Percentiles rank a stretch among this genome's conserved stretches.
phyloP scores from a whole-genome alignment of 2,113 vertebrate genomes.

The Tupaia tana region DNA sequence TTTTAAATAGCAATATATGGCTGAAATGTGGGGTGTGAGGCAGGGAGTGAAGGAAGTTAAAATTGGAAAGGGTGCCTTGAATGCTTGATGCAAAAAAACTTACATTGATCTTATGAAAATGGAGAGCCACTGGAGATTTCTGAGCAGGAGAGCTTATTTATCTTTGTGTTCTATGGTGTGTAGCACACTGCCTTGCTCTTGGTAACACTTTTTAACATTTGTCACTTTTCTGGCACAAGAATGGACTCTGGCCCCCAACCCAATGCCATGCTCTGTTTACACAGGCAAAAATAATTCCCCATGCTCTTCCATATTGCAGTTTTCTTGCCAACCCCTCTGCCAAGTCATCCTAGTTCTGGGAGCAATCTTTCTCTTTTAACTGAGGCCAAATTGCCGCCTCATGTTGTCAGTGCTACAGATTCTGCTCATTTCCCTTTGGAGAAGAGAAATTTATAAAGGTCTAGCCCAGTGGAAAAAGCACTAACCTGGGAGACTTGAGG shows the following conservation, averaged over 20 bases:
- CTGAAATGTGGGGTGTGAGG: not conserved
- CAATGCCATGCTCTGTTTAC: slow-evolving; percentile 61
- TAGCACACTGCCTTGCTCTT: slow-evolving; percentile 38
- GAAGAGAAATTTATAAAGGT: not conserved
- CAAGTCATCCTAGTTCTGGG: slow-evolving; percentile 45
- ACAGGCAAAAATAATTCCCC: slow-evolving; percentile 53
- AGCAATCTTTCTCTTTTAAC: slow-evolving; percentile 60
- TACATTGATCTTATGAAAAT: slow-evolving; percentile 8
- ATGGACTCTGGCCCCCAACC: slow-evolving; percentile 13
- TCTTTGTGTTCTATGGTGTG: not conserved
- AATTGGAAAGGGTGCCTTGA: not conserved
- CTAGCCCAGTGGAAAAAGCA: not conserved
- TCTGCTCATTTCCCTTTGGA: slow-evolving; percentile 31
- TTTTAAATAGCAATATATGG: not conserved
- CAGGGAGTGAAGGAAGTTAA: not conserved
- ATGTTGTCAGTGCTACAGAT: not conserved
- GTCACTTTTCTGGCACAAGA: slow-evolving; percentile 65
- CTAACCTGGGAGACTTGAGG: not conserved
- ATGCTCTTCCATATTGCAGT: not conserved
- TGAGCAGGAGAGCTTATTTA: not conserved
- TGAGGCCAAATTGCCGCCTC: slow-evolving; percentile 42
- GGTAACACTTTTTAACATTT: slow-evolving; percentile 55
- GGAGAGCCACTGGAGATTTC: not conserved
- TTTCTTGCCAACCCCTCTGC: slow-evolving; percentile 35
- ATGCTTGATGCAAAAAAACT: not conserved